These are phyloP conservation scores for Lottia gigantea DNA, from an alignment of 2,888 invertebrate species.

Conservation along the genomic window DNA sequence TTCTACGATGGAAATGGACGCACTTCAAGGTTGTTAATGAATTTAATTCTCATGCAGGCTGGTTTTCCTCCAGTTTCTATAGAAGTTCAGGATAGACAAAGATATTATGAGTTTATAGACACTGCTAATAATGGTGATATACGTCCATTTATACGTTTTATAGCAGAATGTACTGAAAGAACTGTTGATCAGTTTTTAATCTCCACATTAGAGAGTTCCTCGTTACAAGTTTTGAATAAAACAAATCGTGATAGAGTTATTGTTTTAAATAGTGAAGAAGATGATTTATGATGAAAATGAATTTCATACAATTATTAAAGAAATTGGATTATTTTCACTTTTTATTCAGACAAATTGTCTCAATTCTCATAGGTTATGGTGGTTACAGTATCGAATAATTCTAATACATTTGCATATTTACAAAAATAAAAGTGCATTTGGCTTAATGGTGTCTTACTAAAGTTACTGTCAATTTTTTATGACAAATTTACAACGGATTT, in stretches of 20 bases:
- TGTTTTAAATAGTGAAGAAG: background rate
- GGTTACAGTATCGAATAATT: no score
- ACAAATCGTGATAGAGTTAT: background rate
- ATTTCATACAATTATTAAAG: no score
- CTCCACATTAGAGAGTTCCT: slow-evolving; percentile 46
- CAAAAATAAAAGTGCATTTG: no score
- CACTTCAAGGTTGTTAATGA: slow-evolving; percentile 95
- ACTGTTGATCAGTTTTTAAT: slow-evolving; percentile 86
- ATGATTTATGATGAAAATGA: background rate
- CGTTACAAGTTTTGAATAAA: slow-evolving; percentile 1
- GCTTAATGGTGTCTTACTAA: no score
- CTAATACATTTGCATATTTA: no score
- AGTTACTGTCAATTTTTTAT: no score
- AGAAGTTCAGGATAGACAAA: slow-evolving; percentile 81
- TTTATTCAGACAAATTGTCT: no score
- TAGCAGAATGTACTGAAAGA: slow-evolving; percentile 86
- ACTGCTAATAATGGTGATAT: slow-evolving; percentile 94
- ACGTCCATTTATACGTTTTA: slow-evolving; percentile 94
- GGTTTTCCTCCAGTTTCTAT: slow-evolving; percentile 97
- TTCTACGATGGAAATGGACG: slow-evolving; percentile 97
- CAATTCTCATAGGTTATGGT: no score
- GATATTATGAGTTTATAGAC: slow-evolving; percentile 85
- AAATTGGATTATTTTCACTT: no score
- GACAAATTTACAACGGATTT: no score
- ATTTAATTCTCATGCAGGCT: slow-evolving; percentile 89